Conservation (phyloP, 2,888 invertebrate genomes). For the Drosophila longiperda region DNA sequence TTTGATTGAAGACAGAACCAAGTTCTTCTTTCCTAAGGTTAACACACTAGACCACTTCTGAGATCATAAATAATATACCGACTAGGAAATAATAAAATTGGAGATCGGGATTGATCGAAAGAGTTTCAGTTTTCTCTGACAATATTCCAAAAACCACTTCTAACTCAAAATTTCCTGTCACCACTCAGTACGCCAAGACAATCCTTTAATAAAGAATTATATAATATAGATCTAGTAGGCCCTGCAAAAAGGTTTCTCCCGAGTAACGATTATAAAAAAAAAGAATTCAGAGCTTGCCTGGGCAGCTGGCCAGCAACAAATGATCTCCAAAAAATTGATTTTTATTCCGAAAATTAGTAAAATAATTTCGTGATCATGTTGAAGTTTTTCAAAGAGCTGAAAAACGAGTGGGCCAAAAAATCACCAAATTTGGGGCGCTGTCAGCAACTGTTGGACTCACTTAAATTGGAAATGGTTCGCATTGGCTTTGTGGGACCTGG, state of each 20-base stretch:
- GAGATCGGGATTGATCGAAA: not conserved
- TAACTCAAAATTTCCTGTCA: not conserved
- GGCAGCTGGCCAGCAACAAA: not conserved
- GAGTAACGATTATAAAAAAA: not conserved
- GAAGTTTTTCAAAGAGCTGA: slow-evolving; percentile 55
- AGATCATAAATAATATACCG: not conserved
- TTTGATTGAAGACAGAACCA: not conserved
- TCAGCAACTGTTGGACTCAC: slow-evolving; percentile 43
- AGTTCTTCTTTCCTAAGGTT: not conserved
- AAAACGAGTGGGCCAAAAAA: slow-evolving; percentile 62
- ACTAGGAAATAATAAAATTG: not conserved
- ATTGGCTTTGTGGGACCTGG: slow-evolving; percentile 31
- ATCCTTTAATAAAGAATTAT: no score
- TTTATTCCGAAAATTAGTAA: not conserved
- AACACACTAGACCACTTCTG: not conserved
- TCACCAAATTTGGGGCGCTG: slow-evolving; percentile 56
- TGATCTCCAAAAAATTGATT: slow-evolving; percentile 8
- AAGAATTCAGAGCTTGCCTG: not conserved
- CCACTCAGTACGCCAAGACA: not conserved
- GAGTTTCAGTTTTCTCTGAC: not conserved
- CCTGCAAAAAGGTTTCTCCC: not conserved
- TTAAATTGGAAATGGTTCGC: slow-evolving; percentile 64
- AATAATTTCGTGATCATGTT: slow-evolving; percentile 34
- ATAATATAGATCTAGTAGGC: not conserved
- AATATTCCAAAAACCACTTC: no score